These are phyloP conservation scores for Orthonevra nobilis DNA, from an alignment of 2,888 invertebrate species.

Conservation along the genomic window DNA sequence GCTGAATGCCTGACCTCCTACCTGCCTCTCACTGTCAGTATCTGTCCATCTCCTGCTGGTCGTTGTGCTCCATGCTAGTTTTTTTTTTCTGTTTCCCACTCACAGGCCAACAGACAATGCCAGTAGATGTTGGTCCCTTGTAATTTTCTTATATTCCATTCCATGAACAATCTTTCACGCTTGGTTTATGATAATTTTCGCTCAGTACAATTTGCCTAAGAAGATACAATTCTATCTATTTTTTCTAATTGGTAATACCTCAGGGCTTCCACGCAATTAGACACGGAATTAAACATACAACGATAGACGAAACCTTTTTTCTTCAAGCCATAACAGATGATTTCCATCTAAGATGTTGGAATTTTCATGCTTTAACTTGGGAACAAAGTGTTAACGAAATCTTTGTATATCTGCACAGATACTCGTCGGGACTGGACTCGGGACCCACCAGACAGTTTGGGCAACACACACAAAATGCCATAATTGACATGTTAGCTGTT, in stretches of 20 bases:
- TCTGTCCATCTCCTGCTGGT: slow-evolving; percentile 15
- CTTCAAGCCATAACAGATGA: slow-evolving; percentile 22
- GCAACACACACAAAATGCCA: slow-evolving; percentile 52
- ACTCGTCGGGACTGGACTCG: no score
- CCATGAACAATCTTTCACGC: slow-evolving; percentile 56
- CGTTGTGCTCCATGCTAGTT: slow-evolving; percentile 2
- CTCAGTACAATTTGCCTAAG: slow-evolving; percentile 27
- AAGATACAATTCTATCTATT: slow-evolving; percentile 38
- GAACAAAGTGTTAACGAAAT: slow-evolving; percentile 63
- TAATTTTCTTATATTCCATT: slow-evolving; percentile 22
- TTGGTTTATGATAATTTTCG: slow-evolving; percentile 59
- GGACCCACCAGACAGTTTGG: slow-evolving; percentile 56
- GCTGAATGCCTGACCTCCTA: slow-evolving; percentile 36
- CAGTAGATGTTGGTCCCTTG: no score
- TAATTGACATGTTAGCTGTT: slow-evolving; percentile 66
- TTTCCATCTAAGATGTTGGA: slow-evolving; percentile 50
- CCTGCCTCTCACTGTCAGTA: slow-evolving; percentile 1
- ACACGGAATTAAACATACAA: slow-evolving; percentile 58
- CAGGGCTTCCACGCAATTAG: slow-evolving; percentile 66
- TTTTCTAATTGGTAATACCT: slow-evolving; percentile 79
- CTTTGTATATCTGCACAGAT: neutral
- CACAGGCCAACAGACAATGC: no score
- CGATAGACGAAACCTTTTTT: slow-evolving; percentile 13
- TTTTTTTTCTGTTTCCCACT: no score
- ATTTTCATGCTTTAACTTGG: slow-evolving; percentile 68